Evolutionary conservation across 2,113 vertebrate species (phyloP).

Genomic region (Clarias macrocephalus): DNA sequence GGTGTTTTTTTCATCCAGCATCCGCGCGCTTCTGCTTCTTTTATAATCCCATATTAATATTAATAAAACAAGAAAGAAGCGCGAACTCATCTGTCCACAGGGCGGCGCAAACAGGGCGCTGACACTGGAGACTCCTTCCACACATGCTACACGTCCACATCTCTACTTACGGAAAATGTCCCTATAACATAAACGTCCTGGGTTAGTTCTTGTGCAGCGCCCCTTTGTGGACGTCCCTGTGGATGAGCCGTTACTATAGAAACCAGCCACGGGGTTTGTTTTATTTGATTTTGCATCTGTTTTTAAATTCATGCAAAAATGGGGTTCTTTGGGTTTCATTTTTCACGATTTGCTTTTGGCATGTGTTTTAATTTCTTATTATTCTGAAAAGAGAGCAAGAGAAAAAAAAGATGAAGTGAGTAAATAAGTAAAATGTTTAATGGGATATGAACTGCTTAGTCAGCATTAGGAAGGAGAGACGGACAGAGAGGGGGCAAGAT

Average conservation of each 20-base stretch:
- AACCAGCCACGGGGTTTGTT: neutral
- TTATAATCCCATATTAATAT: too few relatives aligned
- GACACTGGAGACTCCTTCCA: constrained; percentile 2
- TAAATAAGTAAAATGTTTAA: neutral
- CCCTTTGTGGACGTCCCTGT: neutral
- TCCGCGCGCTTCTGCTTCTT: too few relatives aligned
- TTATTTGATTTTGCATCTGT: neutral
- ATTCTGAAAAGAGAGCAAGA: neutral
- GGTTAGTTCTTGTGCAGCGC: neutral
- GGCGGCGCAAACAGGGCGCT: too few relatives aligned
- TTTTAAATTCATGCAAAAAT: too few relatives aligned
- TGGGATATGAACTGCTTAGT: neutral
- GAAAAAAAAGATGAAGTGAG: neutral
- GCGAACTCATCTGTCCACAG: too few relatives aligned
- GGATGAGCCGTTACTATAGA: neutral
- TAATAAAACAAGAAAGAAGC: too few relatives aligned
- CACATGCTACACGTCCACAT: neutral
- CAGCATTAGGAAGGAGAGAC: neutral
- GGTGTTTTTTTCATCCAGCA: too few relatives aligned
- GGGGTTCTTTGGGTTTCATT: too few relatives aligned
- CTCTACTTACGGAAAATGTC: neutral
- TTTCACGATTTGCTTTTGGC: too few relatives aligned
- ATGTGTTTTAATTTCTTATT: neutral
- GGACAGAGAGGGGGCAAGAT: too few relatives aligned
- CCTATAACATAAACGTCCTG: neutral